Percentiles rank a stretch among this genome's conserved stretches.
Conservation (phyloP, 1,140 invertebrate genomes). For the Drosophila athabasca region DNA sequence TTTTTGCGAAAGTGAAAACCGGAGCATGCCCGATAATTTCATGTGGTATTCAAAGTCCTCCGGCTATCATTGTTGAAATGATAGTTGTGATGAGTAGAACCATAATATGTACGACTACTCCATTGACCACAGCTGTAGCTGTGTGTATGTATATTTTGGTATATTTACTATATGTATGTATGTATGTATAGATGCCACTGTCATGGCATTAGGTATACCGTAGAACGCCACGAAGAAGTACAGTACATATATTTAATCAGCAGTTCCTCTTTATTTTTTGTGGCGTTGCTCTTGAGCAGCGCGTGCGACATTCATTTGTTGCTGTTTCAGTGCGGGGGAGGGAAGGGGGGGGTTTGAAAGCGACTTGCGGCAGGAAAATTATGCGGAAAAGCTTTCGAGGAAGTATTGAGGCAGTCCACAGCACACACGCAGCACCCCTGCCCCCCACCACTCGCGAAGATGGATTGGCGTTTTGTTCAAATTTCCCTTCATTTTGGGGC, state of each 20-base stretch:
- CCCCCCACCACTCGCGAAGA: not conserved
- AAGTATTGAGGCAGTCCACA: conserved; percentile 50
- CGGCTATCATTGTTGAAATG: too few relatives aligned
- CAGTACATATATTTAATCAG: conserved; percentile 73
- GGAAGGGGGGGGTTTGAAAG: too few relatives aligned
- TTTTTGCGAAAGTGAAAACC: too few relatives aligned
- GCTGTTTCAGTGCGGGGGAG: conserved; percentile 44
- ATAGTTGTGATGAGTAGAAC: too few relatives aligned
- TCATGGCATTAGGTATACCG: conserved; percentile 36
- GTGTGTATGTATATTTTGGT: too few relatives aligned
- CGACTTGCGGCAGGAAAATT: conserved; percentile 37
- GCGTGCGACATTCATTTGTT: conserved; percentile 67
- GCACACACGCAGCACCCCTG: not conserved
- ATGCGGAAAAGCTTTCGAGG: conserved; percentile 68
- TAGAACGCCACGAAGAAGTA: conserved; percentile 22
- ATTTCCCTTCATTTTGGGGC: conserved; percentile 13
- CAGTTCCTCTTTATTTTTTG: conserved; percentile 49
- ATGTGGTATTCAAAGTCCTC: too few relatives aligned
- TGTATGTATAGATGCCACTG: conserved; percentile 7
- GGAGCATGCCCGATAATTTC: too few relatives aligned
- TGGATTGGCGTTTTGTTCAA: conserved; percentile 20
- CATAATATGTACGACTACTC: too few relatives aligned
- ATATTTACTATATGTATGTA: conserved; percentile 4
- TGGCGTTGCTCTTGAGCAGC: conserved; percentile 18
- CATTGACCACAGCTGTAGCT: not conserved